Base-by-base conservation (phyloP, 2,113 vertebrate species). In the Mesoclemmys tuberculata region DNA sequence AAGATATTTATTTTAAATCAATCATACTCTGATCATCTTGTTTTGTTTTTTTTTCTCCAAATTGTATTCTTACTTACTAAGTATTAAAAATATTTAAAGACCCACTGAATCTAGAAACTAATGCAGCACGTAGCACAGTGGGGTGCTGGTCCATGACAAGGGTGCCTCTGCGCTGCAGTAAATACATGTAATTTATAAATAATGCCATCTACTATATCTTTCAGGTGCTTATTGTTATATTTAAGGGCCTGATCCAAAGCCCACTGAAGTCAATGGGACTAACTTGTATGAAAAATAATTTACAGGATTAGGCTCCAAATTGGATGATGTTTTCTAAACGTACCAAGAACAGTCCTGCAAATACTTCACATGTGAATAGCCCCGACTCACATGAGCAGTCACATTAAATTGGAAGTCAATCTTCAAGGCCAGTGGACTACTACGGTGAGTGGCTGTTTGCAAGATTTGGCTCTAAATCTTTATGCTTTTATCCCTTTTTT, bases 391-490 rank as follows among this genome's bases (percentile, higher is more conserved):
- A 56, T 44, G 14, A 64, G 6, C 84, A 88, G 74, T 74, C 38
- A 24, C 24, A 88, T 80, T 77, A 90, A 93, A 71, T 35, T 87
- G 22, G 22, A 16, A 52, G 61, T 52, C 51, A 80, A 80, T 85
- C 94, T n/a, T 46, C 2, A 5, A 80, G 88, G 56, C 64, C 84
- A 78, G 74, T 41, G 93, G 71, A 51, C 11, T 16, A 55, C 0
- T 80, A 27, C 52, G 0, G 0, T 49, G 82, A 84, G 29, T 18
- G 85, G 90, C 26, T 1, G n/a, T 77, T 82, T 56, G 38, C 0
- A 1, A 81, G 44, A 49, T 49, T 26, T n/a, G 77, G 85, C 0
- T 1, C 38, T 38, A 0, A 0, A 18, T 51, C 14, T 1, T 77
- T 84, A 26, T 49, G n/a, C 55, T 85, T 1, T 0, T 56, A 85